phyloP scores from a whole-genome alignment of 1,140 invertebrate genomes.

The Drosophila biarmipes region DNA sequence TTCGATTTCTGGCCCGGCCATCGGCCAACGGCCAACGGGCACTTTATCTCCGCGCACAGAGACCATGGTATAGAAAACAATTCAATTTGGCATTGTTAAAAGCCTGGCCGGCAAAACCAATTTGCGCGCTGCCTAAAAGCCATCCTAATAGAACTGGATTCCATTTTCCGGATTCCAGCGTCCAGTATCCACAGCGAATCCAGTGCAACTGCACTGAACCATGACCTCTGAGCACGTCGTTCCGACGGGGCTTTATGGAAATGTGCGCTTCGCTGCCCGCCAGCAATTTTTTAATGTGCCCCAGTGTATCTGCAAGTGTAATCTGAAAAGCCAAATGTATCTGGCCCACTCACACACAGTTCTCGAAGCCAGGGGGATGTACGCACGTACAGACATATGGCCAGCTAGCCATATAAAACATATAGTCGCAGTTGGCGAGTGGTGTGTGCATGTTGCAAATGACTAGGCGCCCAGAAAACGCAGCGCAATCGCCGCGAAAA shows the following conservation, averaged over 20 bases:
- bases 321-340: constrained; percentile 43
- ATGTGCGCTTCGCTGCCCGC: constrained; percentile 67
- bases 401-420: background rate
- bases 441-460: constrained; percentile 79
- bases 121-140: constrained; percentile 57
- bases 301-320: constrained; percentile 76
- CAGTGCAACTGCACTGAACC: constrained; percentile 56
- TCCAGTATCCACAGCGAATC: constrained; percentile 3
- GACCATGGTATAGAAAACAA: constrained; percentile 30
- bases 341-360: constrained; percentile 39
- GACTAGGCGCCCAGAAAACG: constrained; percentile 70
- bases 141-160: constrained; percentile 33
- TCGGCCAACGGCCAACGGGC: background rate
- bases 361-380: constrained; percentile 10
- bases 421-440: constrained; percentile 42
- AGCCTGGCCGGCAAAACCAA: constrained; percentile 44
- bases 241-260: background rate
- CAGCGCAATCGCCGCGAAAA: constrained; percentile 31
- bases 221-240: constrained; percentile 32
- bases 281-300: constrained; percentile 65
- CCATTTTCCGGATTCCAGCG: background rate
- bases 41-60: constrained; percentile 20
- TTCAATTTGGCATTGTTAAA: constrained; percentile 62
- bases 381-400: constrained; percentile 24
- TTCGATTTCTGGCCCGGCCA: constrained; percentile 46